Evolutionary conservation across 2,113 vertebrate species (phyloP).

Genomic region (Gorilla gorilla): DNA sequence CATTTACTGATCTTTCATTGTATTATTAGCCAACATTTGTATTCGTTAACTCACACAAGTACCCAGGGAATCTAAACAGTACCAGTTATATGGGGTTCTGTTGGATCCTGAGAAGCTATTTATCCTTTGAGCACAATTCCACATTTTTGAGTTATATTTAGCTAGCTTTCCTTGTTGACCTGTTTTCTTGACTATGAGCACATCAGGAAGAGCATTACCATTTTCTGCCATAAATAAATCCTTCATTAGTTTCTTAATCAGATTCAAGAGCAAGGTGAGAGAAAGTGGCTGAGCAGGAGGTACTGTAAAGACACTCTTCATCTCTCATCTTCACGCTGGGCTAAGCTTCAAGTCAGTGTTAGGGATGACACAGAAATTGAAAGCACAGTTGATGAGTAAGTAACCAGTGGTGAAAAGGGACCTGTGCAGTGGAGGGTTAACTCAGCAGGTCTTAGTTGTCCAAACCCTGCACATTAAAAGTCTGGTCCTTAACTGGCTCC

Average conservation of each 20-base stretch:
- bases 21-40: background rate
- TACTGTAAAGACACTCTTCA: background rate
- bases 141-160: background rate
- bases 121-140: background rate
- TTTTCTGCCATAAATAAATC: background rate
- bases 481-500: background rate
- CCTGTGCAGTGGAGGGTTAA: fast-evolving
- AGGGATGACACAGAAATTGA: fast-evolving
- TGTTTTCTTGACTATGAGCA: background rate
- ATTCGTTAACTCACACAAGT: fast-evolving
- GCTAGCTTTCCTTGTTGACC: background rate
- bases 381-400: background rate
- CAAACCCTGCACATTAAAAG: background rate
- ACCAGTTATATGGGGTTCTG: fast-evolving
- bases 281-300: background rate
- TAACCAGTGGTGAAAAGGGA: background rate
- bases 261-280: background rate
- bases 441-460: background rate
- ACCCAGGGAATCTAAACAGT: background rate
- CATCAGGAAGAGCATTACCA: background rate
- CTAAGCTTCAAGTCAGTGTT: background rate
- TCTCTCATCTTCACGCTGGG: background rate
- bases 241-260: background rate
- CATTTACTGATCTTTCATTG: background rate
- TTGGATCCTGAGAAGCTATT: background rate